phyloP scores from a whole-genome alignment of 2,113 vertebrate genomes.

The Crypturellus undulatus region DNA sequence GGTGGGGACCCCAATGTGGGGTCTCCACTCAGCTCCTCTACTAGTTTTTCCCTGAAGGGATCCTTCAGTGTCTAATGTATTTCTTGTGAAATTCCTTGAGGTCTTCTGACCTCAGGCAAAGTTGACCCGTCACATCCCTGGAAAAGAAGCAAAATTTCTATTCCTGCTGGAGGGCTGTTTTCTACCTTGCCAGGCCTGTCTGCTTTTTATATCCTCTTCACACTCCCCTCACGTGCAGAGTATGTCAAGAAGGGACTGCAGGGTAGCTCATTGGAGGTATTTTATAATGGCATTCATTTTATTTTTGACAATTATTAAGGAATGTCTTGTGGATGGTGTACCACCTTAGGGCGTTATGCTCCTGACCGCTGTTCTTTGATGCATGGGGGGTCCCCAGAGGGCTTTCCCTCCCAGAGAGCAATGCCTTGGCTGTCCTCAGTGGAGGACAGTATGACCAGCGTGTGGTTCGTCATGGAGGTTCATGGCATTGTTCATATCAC shows the following conservation, averaged over 20 bases:
- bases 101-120: neutral
- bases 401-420: neutral
- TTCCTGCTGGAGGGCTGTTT: neutral
- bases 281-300: neutral
- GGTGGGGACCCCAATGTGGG: neutral
- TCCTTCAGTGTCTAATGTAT: fast-evolving
- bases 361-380: neutral
- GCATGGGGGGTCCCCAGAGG: neutral
- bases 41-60: neutral
- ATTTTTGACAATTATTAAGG: neutral
- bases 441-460: neutral
- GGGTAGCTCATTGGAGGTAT: neutral
- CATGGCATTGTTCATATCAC: neutral
- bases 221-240: neutral
- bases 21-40: neutral
- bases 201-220: neutral
- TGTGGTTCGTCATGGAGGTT: neutral
- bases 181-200: neutral
- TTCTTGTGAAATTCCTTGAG: neutral
- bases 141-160: neutral
- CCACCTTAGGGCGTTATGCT: neutral
- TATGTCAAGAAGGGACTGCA: neutral
- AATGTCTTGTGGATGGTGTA: neutral
- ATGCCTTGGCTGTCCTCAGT: neutral
- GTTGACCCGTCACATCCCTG: neutral